These are phyloP conservation scores for Ptychadena robeensis DNA, from an alignment of 2,797 vertebrate genomes.

Conservation along the genomic window DNA sequence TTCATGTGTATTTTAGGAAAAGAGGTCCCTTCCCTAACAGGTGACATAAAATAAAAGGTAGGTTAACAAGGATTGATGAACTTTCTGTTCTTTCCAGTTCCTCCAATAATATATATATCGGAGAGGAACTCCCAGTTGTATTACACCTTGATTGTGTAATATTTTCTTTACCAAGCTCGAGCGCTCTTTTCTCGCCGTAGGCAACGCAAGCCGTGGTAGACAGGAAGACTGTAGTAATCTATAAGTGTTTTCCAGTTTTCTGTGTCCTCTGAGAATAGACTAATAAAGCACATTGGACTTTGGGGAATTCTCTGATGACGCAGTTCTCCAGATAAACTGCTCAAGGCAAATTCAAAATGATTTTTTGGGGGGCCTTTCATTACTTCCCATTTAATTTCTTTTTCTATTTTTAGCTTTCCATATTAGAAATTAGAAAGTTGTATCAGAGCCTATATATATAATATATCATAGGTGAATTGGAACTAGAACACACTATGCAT, in stretches of 20 bases:
- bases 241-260: conserved; percentile 15
- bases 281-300: conserved; percentile 11
- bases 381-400: neutral
- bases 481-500: too few species aligned
- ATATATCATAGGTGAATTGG: too few species aligned
- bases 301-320: neutral
- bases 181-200: conserved; percentile 7
- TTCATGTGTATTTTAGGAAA: too few species aligned
- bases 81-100: neutral
- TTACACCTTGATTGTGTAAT: conserved; percentile 7
- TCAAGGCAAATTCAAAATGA: neutral
- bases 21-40: neutral
- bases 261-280: neutral
- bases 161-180: conserved; percentile 19
- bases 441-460: neutral
- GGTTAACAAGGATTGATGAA: neutral
- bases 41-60: neutral
- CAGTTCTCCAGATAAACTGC: neutral
- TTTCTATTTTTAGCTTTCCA: neutral
- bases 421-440: neutral
- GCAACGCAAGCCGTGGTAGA: neutral
- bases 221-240: neutral
- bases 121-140: conserved; percentile 12
- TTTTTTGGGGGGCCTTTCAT: neutral
- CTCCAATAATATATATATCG: neutral